These are phyloP conservation scores for Poeciliopsis presidionis DNA, from an alignment of 2,797 vertebrate genomes.

Conservation along the genomic window DNA sequence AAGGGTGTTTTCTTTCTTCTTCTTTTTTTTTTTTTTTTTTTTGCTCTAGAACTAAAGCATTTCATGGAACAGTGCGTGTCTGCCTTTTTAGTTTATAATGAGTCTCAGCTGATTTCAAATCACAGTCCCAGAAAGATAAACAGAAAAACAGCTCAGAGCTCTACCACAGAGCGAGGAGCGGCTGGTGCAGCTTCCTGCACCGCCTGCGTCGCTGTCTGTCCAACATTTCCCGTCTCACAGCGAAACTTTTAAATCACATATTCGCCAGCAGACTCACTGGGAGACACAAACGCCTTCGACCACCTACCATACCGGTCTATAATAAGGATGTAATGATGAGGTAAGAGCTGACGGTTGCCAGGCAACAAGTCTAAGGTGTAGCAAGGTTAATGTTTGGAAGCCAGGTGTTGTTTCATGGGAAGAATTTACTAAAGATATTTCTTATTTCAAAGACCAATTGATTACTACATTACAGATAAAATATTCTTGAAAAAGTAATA, in stretches of 20 bases:
- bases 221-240: constrained; percentile 19
- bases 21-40: not conserved
- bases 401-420: constrained; percentile 74
- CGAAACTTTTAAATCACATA: constrained; percentile 26
- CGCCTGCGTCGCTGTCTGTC: constrained; percentile 27
- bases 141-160: constrained; percentile 36
- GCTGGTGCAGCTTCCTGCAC: constrained; percentile 39
- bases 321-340: constrained; percentile 67
- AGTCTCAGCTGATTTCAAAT: constrained; percentile 69
- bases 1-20: constrained; percentile 5
- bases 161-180: constrained; percentile 26
- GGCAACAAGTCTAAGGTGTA: constrained; percentile 82
- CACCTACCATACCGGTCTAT: constrained; percentile 63
- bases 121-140: constrained; percentile 58
- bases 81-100: constrained; percentile 65
- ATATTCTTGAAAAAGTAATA: not conserved
- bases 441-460: constrained; percentile 22
- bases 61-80: constrained; percentile 47
- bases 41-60: constrained; percentile 39
- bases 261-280: constrained; percentile 6
- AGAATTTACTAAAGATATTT: too few relatives aligned
- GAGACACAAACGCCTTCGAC: constrained; percentile 50
- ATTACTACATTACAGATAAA: constrained; percentile 13
- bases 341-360: constrained; percentile 75
- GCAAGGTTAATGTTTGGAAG: constrained; percentile 80